These are phyloP conservation scores for Zaprionus obscuricornis DNA, from an alignment of 2,888 invertebrate species.

Conservation along the genomic window DNA sequence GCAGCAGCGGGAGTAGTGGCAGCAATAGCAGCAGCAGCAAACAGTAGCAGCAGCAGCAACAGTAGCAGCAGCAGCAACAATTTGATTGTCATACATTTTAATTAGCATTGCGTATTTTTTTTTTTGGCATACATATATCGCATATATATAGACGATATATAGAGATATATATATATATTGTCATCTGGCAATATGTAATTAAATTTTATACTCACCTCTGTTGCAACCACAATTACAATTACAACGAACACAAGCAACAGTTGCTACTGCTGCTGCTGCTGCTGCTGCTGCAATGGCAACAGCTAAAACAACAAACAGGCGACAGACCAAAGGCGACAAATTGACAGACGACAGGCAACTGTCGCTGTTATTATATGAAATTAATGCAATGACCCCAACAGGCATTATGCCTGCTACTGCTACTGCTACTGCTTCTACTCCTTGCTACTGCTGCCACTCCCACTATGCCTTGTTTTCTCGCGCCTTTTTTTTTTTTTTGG, in stretches of 20 bases:
- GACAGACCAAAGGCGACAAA: constrained; percentile 15
- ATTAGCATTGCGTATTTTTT: too few species aligned
- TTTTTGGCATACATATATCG: too few species aligned
- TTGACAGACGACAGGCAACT: constrained; percentile 23
- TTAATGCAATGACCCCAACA: constrained; percentile 49
- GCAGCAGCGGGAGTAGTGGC: not conserved
- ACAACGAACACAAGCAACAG: not conserved
- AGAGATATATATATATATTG: too few species aligned
- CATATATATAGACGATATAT: too few species aligned
- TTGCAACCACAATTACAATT: constrained; percentile 13
- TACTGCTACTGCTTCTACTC: not conserved
- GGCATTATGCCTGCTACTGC: not conserved
- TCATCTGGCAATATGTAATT: too few species aligned
- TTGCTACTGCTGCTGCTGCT: not conserved
- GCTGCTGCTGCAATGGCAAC: constrained; percentile 10
- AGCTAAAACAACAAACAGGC: constrained; percentile 49
- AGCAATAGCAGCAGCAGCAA: constrained; percentile 23
- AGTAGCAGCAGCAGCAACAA: too few species aligned
- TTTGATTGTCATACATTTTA: constrained; percentile 1
- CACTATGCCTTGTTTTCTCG: constrained; percentile 4
- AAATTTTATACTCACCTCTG: too few species aligned
- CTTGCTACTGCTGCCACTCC: constrained; percentile 12
- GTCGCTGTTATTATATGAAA: constrained; percentile 68
- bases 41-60: too few species aligned
- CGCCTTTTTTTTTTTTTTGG: not conserved